phyloP scores from a whole-genome alignment of 2,113 vertebrate species.

The Bostrychus sinensis region DNA sequence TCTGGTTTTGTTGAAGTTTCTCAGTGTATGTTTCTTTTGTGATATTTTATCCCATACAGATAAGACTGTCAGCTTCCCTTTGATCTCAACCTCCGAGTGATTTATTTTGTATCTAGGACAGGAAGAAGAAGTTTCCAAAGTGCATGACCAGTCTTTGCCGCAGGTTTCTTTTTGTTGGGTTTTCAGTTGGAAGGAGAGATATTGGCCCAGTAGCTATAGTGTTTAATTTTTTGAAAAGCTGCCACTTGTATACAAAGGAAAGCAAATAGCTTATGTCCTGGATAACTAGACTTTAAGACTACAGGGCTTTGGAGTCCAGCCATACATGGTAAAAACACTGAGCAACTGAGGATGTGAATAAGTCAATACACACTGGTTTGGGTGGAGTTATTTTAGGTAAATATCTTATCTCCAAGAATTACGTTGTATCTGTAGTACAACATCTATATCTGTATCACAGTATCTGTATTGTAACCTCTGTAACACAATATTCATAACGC shows the following conservation, averaged over 20 bases:
- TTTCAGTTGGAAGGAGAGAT: background rate
- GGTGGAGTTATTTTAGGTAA: too few species aligned
- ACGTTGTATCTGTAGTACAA: too few species aligned
- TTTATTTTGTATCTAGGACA: background rate
- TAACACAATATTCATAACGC: too few species aligned
- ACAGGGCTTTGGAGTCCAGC: conserved; percentile 5
- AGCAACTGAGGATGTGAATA: background rate
- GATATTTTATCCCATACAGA: background rate
- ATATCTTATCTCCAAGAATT: too few species aligned
- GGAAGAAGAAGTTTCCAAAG: background rate
- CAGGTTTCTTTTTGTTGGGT: background rate
- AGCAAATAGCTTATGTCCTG: background rate
- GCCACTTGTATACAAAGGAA: background rate
- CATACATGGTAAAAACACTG: conserved; percentile 33
- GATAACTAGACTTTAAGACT: background rate
- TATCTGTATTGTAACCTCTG: too few species aligned
- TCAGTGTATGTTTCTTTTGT: background rate
- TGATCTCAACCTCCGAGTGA: background rate
- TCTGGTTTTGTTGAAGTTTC: background rate
- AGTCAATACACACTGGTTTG: background rate
- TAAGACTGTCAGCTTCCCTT: background rate
- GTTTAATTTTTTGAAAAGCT: background rate
- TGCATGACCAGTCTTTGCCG: background rate
- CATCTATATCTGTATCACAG: too few species aligned
- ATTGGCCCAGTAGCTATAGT: background rate